A percentile compares a stretch with the other conserved stretches of the same genome.
phyloP scores from a whole-genome alignment of 2,888 invertebrate genomes.

The Drosophila nigritarsus region DNA sequence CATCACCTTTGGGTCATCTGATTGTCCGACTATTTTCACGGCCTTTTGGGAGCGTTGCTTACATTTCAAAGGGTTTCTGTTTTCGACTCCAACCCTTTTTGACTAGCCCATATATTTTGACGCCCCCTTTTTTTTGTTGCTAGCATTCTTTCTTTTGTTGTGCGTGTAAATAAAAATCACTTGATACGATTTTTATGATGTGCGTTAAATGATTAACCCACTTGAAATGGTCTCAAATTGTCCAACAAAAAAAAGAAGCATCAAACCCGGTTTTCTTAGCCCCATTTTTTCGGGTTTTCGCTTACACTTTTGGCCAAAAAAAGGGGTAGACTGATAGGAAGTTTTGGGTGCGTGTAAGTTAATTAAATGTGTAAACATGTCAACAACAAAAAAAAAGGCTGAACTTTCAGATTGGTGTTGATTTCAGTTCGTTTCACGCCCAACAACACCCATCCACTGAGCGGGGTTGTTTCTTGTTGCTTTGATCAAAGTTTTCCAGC shows the following conservation, averaged over 20 bases:
- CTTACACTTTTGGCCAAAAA: conserved; percentile 30
- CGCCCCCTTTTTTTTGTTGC: conserved; percentile 11
- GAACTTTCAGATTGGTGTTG: conserved; percentile 58
- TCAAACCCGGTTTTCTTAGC: conserved; percentile 45
- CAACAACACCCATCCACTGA: conserved; percentile 12
- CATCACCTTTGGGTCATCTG: conserved; percentile 23
- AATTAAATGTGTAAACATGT: conserved; percentile 82
- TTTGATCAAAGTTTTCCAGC: conserved; percentile 60
- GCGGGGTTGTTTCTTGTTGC: conserved; percentile 34
- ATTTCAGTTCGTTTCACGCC: conserved; percentile 63
- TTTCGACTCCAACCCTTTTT: conserved; percentile 3
- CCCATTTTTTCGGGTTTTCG: conserved; percentile 53
- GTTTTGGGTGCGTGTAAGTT: conserved; percentile 74
- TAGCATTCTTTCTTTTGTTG: conserved; percentile 51
- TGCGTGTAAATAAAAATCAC: conserved; percentile 76
- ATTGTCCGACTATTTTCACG: conserved; percentile 12
- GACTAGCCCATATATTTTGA: conserved; percentile 8
- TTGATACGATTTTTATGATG: conserved; percentile 81
- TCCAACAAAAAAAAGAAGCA: conserved; percentile 43
- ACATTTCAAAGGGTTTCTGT: conserved; percentile 66
- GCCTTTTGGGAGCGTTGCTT: conserved; percentile 13
- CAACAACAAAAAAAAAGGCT: conserved; percentile 53
- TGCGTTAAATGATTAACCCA: conserved; percentile 83
- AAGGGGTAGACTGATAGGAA: conserved; percentile 51
- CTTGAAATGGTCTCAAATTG: conserved; percentile 81